Base-by-base conservation (phyloP, 1,140 invertebrate species). In the Eriosoma lanigerum region DNA sequence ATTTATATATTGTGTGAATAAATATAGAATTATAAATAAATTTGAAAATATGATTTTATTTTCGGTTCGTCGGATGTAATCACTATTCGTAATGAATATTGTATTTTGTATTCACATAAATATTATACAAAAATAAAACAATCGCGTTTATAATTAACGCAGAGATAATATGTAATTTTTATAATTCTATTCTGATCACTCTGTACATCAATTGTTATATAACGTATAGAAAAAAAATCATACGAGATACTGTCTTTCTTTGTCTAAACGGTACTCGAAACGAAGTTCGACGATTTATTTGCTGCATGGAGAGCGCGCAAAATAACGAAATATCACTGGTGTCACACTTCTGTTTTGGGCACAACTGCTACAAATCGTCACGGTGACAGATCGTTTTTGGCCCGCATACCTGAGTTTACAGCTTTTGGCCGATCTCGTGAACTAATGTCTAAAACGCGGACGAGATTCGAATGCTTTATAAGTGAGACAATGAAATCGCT, bases 371-470 rank as follows among this genome's bases (percentile, higher is more conserved):
- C 17, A 15, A 76, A 58, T 56, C 73, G 52, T 58, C 54, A 10
- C 24, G 15, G 73, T 76, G 73, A 76, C 73, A 44, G 73, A 76
- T 76, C 73, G 73, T 44, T 76, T 76, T 76, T 26, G 52, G 73
- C 50, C 26, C 17, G 58, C 58, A n/a, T n/a, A 32, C 73, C 73
- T 24, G 32, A 76, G 50, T 54, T 76, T 44, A 32, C 54, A 76
- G 73, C 19, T 58, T 58, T 44, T 24, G n/a, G n/a, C 52, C 54
- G 73, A 56, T 56, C 29, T 17, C 50, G n/a, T 32, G 52, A 58
- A 75, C 58, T 76, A 76, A 76, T 38, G 73, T 76, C 29, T 46
- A 56, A 46, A 58, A 76, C n/a, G 46, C 44, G 44, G 10, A 56
- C n/a, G 52, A 58, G 26, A 29, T 13, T 48, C 50, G 70, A 19